Percentiles rank a stretch among this genome's conserved stretches.
These are phyloP conservation scores for Podarcis cretensis DNA, from an alignment of 2,113 vertebrate genomes.

Conservation along the genomic window DNA sequence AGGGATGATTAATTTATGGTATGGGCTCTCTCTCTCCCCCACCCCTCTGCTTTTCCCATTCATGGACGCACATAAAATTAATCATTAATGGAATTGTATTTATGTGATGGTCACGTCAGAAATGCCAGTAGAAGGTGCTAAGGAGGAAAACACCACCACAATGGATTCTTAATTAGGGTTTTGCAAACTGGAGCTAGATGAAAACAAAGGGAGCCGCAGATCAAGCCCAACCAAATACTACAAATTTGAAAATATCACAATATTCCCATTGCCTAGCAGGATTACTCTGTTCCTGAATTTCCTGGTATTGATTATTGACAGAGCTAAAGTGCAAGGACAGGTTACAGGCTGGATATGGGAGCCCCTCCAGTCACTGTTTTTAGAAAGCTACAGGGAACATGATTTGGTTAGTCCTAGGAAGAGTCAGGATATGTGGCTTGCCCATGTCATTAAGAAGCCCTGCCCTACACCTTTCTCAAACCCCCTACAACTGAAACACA, in stretches of 20 bases:
- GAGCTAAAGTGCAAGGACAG: neutral
- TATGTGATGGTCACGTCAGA: constrained; percentile 31
- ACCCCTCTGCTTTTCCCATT: neutral
- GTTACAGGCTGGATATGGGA: neutral
- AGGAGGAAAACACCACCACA: constrained; percentile 19
- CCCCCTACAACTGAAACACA: neutral
- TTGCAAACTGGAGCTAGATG: constrained; percentile 28
- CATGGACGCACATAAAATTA: constrained; percentile 29
- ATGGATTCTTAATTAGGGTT: constrained; percentile 34
- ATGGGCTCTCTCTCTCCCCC: neutral
- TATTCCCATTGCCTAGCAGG: neutral
- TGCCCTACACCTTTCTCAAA: no score
- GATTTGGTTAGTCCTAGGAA: no score
- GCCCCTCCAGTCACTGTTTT: neutral
- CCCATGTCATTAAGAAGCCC: neutral
- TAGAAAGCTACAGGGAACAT: no score
- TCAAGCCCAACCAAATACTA: constrained; percentile 35
- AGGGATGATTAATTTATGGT: constrained; percentile 38
- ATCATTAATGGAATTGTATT: constrained; percentile 38
- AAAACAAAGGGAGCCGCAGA: neutral
- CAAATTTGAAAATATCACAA: neutral
- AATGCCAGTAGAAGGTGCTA: constrained; percentile 33
- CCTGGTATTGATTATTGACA: no score
- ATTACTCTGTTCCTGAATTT: neutral
- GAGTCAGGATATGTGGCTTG: neutral